These are phyloP conservation scores for Ornithoptera alexandrae DNA, from an alignment of 2,888 invertebrate genomes.

Conservation along the genomic window DNA sequence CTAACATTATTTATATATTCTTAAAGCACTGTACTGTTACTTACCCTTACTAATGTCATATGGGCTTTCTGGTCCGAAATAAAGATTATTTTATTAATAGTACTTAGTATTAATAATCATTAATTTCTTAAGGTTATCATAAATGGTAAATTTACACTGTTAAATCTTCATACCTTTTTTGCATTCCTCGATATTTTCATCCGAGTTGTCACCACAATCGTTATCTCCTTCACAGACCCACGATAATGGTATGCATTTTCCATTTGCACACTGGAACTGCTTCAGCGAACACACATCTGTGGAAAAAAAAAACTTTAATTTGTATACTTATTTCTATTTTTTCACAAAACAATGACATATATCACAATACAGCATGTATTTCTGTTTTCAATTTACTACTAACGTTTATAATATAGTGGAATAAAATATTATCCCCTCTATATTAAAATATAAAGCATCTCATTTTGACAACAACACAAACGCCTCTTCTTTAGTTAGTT, in stretches of 20 bases:
- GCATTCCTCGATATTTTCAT: conserved; percentile 86
- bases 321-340: neutral
- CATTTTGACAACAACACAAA: conserved; percentile 4
- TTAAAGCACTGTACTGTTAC: no score
- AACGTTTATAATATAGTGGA: no score
- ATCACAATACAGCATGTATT: no score
- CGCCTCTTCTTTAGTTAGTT: neutral
- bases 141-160: neutral
- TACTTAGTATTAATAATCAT: no score
- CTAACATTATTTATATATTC: no score
- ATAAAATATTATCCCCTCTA: neutral
- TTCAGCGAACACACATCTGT: conserved; percentile 81
- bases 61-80: no score
- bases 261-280: conserved; percentile 87
- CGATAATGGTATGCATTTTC: conserved; percentile 86
- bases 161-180: conserved; percentile 78
- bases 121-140: no score
- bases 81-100: no score
- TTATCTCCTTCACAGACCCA: conserved; percentile 89
- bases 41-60: no score
- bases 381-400: no score
- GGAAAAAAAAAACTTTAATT: conserved; percentile 38
- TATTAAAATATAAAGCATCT: conserved; percentile 3
- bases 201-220: conserved; percentile 91
- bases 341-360: no score